phyloP scores from a whole-genome alignment of 53 echinoderm and acorn worm species.

The Paelopatides confundens region DNA sequence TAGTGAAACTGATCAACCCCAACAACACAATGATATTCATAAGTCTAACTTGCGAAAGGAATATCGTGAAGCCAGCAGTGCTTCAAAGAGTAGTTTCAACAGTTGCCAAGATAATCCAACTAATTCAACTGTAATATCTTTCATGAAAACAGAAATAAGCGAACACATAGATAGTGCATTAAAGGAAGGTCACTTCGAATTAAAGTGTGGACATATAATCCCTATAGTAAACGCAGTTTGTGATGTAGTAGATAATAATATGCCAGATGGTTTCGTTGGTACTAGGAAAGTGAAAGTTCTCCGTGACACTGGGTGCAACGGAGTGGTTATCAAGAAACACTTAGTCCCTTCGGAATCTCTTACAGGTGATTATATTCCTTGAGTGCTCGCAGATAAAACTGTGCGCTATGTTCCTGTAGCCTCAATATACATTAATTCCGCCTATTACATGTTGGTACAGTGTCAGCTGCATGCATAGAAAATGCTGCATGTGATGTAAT shows the following conservation, averaged over 20 bases:
- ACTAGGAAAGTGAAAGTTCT: background rate
- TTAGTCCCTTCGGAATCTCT: no score
- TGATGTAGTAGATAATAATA: background rate
- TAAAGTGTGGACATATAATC: conserved; percentile 57
- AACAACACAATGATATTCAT: background rate
- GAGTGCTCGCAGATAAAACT: no score
- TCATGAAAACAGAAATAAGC: background rate
- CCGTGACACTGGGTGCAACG: conserved; percentile 59
- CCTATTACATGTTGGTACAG: conserved; percentile 45
- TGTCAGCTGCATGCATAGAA: conserved; percentile 7
- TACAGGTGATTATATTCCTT: no score
- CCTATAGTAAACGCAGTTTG: conserved; percentile 55
- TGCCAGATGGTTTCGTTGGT: conserved; percentile 52
- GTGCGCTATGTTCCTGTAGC: no score
- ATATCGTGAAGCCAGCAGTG: no score
- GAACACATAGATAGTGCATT: background rate
- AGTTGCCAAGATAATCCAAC: no score
- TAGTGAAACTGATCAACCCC: background rate
- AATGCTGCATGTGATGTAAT: conserved; percentile 50
- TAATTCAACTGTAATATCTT: background rate
- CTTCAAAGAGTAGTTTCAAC: no score
- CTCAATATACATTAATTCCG: no score
- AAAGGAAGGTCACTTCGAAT: conserved; percentile 7
- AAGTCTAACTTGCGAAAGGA: background rate
- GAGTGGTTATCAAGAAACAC: conserved; percentile 31